Evolutionary conservation across 2,113 vertebrate species (phyloP).

Genomic region (Solea solea): DNA sequence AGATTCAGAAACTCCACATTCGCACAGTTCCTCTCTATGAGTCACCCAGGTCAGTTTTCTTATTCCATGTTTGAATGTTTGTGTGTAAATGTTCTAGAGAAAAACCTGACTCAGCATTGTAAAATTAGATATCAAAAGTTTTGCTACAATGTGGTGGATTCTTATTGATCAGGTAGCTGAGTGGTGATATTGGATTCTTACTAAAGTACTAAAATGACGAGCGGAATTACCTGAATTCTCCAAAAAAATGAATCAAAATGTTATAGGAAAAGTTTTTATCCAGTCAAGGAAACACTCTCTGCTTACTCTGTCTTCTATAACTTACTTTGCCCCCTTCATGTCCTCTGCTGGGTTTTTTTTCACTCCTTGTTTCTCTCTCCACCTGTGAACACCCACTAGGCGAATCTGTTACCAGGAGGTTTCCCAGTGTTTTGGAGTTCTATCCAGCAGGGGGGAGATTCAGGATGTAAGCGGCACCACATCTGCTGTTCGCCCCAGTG

Average conservation of each 20-base stretch:
- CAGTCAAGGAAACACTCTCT: constrained; percentile 5
- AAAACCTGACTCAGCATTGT: background rate
- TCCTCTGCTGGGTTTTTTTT: background rate
- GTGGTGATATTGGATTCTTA: background rate
- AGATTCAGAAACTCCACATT: constrained; percentile 99
- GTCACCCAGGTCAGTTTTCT: constrained; percentile 89
- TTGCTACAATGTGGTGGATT: background rate
- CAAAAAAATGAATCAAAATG: too few species aligned
- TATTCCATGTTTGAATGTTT: background rate
- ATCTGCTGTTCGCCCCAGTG: constrained; percentile 91
- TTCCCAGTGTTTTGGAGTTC: constrained; percentile 96
- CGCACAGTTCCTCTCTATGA: constrained; percentile 96
- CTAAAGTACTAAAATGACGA: too few species aligned
- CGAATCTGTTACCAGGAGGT: constrained; percentile 99
- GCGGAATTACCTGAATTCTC: too few species aligned
- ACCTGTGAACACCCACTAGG: constrained; percentile 70
- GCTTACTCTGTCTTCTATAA: background rate
- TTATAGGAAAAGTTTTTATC: background rate
- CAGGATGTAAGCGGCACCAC: constrained; percentile 95
- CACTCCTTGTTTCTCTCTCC: background rate
- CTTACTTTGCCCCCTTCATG: constrained; percentile 15
- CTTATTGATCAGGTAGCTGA: background rate
- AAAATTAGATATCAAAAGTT: background rate
- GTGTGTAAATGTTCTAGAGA: too few species aligned
- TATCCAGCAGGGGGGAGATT: constrained; percentile 95